A percentile compares a stretch with the other conserved stretches of the same genome.
phyloP scores from a whole-genome alignment of 2,888 invertebrate species.

The Scaptomyza flava region DNA sequence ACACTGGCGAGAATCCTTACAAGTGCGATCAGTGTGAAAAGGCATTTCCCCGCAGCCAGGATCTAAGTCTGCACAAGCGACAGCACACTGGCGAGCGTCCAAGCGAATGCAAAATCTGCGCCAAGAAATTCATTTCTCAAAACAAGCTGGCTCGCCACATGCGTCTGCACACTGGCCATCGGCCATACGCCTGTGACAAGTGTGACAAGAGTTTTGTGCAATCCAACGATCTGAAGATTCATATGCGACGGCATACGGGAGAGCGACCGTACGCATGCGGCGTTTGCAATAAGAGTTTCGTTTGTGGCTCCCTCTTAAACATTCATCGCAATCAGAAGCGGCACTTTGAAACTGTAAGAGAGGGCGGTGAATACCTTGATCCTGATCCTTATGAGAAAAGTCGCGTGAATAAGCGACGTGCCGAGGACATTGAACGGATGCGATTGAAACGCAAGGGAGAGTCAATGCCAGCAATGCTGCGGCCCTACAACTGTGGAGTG shows the following conservation, averaged over 20 bases:
- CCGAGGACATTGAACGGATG: constrained; percentile 60
- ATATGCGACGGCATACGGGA: constrained; percentile 89
- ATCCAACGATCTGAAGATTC: constrained; percentile 89
- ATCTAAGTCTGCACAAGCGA: constrained; percentile 86
- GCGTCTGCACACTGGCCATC: constrained; percentile 86
- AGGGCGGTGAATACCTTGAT: constrained; percentile 39
- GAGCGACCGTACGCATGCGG: constrained; percentile 88
- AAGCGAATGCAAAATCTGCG: constrained; percentile 82
- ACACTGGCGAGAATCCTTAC: constrained; percentile 88
- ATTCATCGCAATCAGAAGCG: constrained; percentile 87
- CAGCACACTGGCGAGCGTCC: constrained; percentile 88
- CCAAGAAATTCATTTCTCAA: constrained; percentile 86
- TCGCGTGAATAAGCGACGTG: constrained; percentile 68
- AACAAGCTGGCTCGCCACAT: constrained; percentile 87
- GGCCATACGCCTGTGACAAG: constrained; percentile 86
- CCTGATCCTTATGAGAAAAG: constrained; percentile 79
- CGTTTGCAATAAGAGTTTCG: constrained; percentile 88
- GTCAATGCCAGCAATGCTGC: not conserved
- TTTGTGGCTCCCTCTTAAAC: constrained; percentile 88
- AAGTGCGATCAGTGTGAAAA: constrained; percentile 87
- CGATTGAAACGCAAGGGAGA: constrained; percentile 34
- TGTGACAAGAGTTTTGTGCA: constrained; percentile 86
- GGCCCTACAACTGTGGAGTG: constrained; percentile 57
- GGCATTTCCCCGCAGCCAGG: constrained; percentile 87
- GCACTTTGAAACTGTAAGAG: constrained; percentile 82